A percentile compares a stretch with the other conserved stretches of the same genome.
Evolutionary conservation across 2,888 invertebrate species (phyloP).

Genomic region (Luperina testacea): DNA sequence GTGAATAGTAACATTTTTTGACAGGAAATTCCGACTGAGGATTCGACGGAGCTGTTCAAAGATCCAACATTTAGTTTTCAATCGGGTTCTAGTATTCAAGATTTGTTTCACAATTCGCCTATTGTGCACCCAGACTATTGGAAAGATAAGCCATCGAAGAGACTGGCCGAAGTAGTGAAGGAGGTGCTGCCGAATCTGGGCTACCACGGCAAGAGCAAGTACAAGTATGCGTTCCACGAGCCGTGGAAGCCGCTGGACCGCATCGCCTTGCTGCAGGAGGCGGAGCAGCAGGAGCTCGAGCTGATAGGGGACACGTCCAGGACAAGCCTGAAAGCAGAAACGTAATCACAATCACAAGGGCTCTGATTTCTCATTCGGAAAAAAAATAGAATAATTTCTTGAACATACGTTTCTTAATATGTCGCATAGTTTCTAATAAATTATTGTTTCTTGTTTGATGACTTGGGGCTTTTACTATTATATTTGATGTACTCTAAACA

Average conservation of each 20-base stretch:
- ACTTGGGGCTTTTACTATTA: conserved; percentile 31
- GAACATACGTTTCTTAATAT: conserved; percentile 49
- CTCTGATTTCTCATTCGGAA: conserved; percentile 75
- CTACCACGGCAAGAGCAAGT: conserved; percentile 83
- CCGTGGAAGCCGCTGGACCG: conserved; percentile 86
- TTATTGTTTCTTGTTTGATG: conserved; percentile 32
- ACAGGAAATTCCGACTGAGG: conserved; percentile 80
- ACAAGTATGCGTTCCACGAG: conserved; percentile 86
- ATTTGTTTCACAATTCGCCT: conserved; percentile 79
- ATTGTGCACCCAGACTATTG: conserved; percentile 83
- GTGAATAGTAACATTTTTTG: conserved; percentile 79
- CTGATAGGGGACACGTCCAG: conserved; percentile 43
- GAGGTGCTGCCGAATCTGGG: conserved; percentile 78
- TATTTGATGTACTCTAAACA: not conserved
- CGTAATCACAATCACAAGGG: conserved; percentile 65
- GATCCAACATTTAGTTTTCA: conserved; percentile 62
- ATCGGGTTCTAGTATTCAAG: conserved; percentile 66
- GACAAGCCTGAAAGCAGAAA: conserved; percentile 52
- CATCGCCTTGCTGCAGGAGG: conserved; percentile 77
- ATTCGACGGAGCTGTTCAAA: conserved; percentile 70
- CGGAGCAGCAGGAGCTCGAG: conserved; percentile 77
- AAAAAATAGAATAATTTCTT: conserved; percentile 16
- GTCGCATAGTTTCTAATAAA: conserved; percentile 71
- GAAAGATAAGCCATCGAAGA: conserved; percentile 75
- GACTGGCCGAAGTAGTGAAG: conserved; percentile 63